Percentiles rank a stretch among this genome's conserved stretches.
These are phyloP conservation scores for Dendrophyllia cribrosa DNA, from an alignment of 64 coral and sea anemone species.

Conservation along the genomic window DNA sequence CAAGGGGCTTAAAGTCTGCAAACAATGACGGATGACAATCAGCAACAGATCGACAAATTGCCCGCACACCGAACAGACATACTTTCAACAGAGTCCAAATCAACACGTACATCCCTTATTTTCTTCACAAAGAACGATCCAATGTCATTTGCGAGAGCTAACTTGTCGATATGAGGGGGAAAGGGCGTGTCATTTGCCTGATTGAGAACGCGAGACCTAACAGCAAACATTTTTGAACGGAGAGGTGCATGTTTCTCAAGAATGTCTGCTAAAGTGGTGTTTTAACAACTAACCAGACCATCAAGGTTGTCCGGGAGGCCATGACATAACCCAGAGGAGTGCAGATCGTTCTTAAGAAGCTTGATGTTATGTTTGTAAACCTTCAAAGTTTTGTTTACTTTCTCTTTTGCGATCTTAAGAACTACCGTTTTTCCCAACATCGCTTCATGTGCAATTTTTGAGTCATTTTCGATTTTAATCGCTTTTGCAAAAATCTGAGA, in stretches of 20 bases:
- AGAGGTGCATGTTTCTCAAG: slow-evolving; percentile 37
- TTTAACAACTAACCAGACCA: slow-evolving; percentile 17
- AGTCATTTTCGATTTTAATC: no score
- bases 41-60: no score
- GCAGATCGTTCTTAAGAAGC: slow-evolving; percentile 31
- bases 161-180: slow-evolving; percentile 30
- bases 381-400: no score
- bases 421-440: no score
- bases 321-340: slow-evolving; percentile 23
- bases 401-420: no score
- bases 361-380: no score
- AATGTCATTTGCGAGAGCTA: slow-evolving; percentile 40
- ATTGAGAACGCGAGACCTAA: slow-evolving; percentile 28
- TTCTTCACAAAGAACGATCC: slow-evolving; percentile 58
- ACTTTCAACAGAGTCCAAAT: no score
- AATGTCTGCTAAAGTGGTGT: slow-evolving; percentile 6
- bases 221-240: background rate
- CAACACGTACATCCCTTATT: slow-evolving; percentile 52
- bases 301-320: background rate
- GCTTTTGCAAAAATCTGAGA: no score
- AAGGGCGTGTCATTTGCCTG: slow-evolving; percentile 21
- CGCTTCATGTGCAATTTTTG: no score
- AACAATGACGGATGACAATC: no score
- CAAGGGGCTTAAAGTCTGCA: no score
- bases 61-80: no score